Conservation (phyloP, 2,888 invertebrate species). For the Lissonota sp. region DNA sequence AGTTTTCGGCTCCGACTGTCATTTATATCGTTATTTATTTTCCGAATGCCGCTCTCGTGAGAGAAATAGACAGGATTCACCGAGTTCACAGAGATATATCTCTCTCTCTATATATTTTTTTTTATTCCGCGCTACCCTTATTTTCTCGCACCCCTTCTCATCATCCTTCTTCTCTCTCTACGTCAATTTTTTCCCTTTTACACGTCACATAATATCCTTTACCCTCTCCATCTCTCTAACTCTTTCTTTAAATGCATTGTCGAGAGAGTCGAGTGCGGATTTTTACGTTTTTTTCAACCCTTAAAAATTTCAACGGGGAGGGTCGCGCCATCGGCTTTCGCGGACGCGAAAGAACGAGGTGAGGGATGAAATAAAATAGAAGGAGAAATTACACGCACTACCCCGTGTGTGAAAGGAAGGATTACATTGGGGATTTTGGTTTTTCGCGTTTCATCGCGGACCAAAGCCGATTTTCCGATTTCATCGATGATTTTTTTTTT, state of each 20-base stretch:
- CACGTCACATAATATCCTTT: conserved; percentile 50
- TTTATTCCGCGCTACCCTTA: conserved; percentile 32
- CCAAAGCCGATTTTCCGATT: conserved; percentile 84
- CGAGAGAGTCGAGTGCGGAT: conserved; percentile 82
- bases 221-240: conserved; percentile 51
- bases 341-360: conserved; percentile 63
- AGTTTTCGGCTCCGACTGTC: conserved; percentile 81
- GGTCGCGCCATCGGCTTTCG: conserved; percentile 69
- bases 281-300: conserved; percentile 78
- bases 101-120: conserved; percentile 25
- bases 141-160: conserved; percentile 32
- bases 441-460: conserved; percentile 80
- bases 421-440: conserved; percentile 84
- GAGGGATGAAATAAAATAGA: conserved; percentile 63
- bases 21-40: conserved; percentile 82
- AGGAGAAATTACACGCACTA: conserved; percentile 75
- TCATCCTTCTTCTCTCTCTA: conserved; percentile 17
- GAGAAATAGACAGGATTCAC: conserved; percentile 66
- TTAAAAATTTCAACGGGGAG: conserved; percentile 80
- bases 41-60: conserved; percentile 65
- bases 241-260: conserved; percentile 75
- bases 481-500: conserved; percentile 68
- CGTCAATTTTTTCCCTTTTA: conserved; percentile 64
- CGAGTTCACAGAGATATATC: conserved; percentile 58
- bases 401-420: conserved; percentile 77